phyloP scores from a whole-genome alignment of 2,797 vertebrate genomes.

The Pseudopleuronectes americanus region DNA sequence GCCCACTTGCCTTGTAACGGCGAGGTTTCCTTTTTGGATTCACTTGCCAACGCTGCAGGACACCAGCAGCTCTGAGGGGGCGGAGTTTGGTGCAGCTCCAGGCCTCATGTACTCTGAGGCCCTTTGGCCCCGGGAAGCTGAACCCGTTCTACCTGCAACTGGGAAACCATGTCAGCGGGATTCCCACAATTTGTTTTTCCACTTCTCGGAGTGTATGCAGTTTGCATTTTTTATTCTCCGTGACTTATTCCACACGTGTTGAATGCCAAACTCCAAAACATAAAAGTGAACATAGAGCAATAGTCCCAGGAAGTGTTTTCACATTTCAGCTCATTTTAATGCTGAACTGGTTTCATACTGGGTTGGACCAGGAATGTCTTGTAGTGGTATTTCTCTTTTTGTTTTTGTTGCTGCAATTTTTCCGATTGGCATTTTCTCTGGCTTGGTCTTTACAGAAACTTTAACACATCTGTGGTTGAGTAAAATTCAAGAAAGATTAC shows the following conservation, averaged over 20 bases:
- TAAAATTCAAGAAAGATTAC: conserved; percentile 39
- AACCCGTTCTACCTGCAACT: conserved; percentile 51
- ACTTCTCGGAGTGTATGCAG: conserved; percentile 34
- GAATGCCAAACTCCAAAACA: background rate
- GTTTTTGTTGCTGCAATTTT: conserved; percentile 1
- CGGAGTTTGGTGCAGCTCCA: conserved; percentile 62
- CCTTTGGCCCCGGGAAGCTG: conserved; percentile 36
- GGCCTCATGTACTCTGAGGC: conserved; percentile 48
- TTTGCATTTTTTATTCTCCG: conserved; percentile 24
- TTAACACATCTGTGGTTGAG: conserved; percentile 47
- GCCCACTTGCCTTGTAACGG: conserved; percentile 68
- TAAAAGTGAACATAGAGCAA: no score
- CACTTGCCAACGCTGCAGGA: conserved; percentile 56
- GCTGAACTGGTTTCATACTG: background rate
- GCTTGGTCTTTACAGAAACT: background rate
- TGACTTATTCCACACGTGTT: conserved; percentile 2
- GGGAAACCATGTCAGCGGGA: conserved; percentile 40
- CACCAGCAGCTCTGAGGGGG: conserved; percentile 26
- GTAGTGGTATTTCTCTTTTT: background rate
- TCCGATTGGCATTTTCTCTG: conserved; percentile 24
- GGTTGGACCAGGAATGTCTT: conserved; percentile 3
- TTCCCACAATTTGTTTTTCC: conserved; percentile 52
- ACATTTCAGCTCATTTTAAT: conserved; percentile 6
- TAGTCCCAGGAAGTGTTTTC: no score
- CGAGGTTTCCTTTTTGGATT: conserved; percentile 64